These are phyloP conservation scores for Drosophila lowei DNA, from an alignment of 1,140 invertebrate species.

Conservation along the genomic window DNA sequence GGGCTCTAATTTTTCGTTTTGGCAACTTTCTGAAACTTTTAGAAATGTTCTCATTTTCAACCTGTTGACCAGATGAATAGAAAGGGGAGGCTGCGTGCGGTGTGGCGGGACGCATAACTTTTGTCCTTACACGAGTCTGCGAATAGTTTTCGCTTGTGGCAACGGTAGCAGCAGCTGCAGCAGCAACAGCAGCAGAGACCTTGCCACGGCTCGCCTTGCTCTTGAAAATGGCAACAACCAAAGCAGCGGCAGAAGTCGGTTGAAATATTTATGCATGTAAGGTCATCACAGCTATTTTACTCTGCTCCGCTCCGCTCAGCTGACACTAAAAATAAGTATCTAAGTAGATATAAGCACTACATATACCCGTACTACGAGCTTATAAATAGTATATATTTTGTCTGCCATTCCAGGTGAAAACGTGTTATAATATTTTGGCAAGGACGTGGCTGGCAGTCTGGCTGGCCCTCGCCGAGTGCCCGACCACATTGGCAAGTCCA, in stretches of 20 bases:
- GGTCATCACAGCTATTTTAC: conserved; percentile 69
- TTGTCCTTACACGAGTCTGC: conserved; percentile 58
- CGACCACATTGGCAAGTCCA: conserved; percentile 32
- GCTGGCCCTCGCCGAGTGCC: conserved; percentile 32
- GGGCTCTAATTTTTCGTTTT: conserved; percentile 21
- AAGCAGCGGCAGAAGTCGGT: conserved; percentile 51
- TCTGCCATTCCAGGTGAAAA: conserved; percentile 36
- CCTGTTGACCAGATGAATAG: conserved; percentile 60
- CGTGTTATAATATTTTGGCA: conserved; percentile 61
- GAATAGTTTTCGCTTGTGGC: conserved; percentile 42
- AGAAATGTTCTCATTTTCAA: conserved; percentile 46
- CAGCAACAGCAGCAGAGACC: conserved; percentile 45
- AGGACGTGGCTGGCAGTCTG: conserved; percentile 43
- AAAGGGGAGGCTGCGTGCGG: neutral
- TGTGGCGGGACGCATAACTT: conserved; percentile 13
- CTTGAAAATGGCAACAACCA: conserved; percentile 73
- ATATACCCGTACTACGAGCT: neutral
- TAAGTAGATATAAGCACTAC: conserved; percentile 39
- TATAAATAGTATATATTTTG: conserved; percentile 11
- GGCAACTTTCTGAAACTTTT: conserved; percentile 34
- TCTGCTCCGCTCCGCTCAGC: conserved; percentile 59
- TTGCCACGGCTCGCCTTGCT: conserved; percentile 74
- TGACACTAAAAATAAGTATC: conserved; percentile 65
- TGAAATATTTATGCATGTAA: conserved; percentile 80
- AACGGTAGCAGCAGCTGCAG: too few species aligned